Percentiles rank a stretch among this genome's conserved stretches.
Evolutionary conservation across 2,113 vertebrate species (phyloP).

Genomic region (Myotis lucifugus): DNA sequence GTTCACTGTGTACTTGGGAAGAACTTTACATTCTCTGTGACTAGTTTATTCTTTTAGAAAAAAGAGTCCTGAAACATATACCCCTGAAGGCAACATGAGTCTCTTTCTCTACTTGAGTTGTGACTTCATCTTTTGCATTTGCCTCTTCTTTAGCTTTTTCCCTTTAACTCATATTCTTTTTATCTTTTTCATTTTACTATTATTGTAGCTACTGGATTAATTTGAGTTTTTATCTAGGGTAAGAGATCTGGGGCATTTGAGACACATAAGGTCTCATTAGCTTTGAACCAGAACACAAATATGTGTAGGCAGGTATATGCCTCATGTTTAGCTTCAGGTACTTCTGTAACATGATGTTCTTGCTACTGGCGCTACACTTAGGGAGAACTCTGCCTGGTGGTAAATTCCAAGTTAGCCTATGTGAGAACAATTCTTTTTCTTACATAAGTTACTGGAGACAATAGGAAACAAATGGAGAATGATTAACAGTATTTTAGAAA

Average conservation of each 20-base stretch:
- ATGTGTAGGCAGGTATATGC: background rate
- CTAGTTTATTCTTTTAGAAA: background rate
- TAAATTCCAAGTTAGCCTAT: constrained; percentile 18
- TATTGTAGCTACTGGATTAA: background rate
- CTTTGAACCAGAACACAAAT: background rate
- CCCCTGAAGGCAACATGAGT: background rate
- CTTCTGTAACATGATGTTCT: background rate
- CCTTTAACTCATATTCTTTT: background rate
- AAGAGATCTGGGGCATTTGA: background rate
- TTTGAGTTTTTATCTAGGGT: background rate
- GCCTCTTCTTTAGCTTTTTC: background rate
- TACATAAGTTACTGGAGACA: background rate
- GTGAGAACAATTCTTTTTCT: background rate
- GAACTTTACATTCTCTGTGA: background rate
- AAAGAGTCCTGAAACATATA: background rate
- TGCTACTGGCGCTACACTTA: background rate
- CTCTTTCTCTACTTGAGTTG: background rate
- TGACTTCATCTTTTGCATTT: background rate
- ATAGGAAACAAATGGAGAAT: background rate
- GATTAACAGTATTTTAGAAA: background rate
- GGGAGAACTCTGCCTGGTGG: background rate
- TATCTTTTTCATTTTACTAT: background rate
- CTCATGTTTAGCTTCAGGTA: background rate
- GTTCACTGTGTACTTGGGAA: background rate
- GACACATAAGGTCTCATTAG: background rate